Percentiles rank a stretch among this genome's conserved stretches.
phyloP scores from a whole-genome alignment of 2,888 invertebrate species.

The Nymphalis urticae region DNA sequence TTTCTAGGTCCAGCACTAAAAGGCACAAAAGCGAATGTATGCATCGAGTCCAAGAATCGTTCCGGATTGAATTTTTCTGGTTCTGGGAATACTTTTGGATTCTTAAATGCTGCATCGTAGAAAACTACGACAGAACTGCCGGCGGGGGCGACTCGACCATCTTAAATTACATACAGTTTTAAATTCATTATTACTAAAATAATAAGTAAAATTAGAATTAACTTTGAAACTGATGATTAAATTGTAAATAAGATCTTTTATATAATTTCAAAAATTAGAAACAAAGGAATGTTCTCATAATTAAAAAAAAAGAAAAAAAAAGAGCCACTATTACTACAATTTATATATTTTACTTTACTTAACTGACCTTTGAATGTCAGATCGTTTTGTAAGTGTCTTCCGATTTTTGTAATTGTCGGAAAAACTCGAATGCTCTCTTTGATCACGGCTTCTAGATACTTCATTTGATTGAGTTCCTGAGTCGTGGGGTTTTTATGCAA shows the following conservation, averaged over 20 bases:
- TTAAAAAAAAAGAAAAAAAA: no score
- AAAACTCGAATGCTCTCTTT: constrained; percentile 50
- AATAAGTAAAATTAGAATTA: neutral
- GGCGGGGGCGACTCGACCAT: constrained; percentile 48
- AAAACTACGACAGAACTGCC: constrained; percentile 47
- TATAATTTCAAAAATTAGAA: no score
- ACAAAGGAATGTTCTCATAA: no score
- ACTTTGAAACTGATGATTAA: no score
- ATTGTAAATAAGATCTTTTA: no score
- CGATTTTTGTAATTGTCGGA: constrained; percentile 50
- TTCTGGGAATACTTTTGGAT: constrained; percentile 46
- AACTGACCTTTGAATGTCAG: constrained; percentile 46
- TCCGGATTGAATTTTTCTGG: constrained; percentile 48
- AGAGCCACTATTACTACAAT: no score
- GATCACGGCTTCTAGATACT: constrained; percentile 51
- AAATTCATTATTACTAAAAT: neutral
- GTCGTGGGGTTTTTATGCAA: constrained; percentile 42
- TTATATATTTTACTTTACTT: neutral
- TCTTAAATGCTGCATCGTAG: constrained; percentile 45
- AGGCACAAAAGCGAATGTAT: constrained; percentile 46
- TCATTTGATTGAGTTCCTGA: constrained; percentile 49
- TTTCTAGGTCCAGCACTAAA: constrained; percentile 52
- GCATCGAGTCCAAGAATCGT: constrained; percentile 46
- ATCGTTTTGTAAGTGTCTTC: constrained; percentile 47
- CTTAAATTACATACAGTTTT: constrained; percentile 37